Base-by-base conservation (phyloP, 2,888 invertebrate species). In the Odontothrips loti region DNA sequence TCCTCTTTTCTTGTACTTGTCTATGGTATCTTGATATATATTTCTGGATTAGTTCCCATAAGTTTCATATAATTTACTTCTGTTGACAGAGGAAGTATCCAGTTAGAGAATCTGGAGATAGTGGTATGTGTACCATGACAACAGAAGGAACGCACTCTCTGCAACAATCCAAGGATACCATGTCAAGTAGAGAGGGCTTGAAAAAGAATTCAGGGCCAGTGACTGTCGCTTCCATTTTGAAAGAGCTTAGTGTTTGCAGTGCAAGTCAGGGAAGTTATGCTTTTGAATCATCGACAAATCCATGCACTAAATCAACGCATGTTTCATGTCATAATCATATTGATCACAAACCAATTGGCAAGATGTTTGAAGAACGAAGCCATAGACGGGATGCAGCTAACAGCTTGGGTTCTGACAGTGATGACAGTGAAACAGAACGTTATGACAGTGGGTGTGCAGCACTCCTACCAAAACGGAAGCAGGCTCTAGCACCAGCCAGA, bases 61-160 rank as follows among this genome's bases (percentile, higher is more conserved):
- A 80, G 4, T 34, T 11, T 23, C 43, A 48, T 17, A 11, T 48
- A 80, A 34, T 23, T 80, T 34, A 58, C 63, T 80, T 80, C 51
- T 80, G 23, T 80, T 34, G 34, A 29, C 68, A 83, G 84, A 82
- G 78, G 58, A 82, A 75, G 68, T 75, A 75, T 27, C 68, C 68
- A 27, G 12, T 81, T 29, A 82, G 82, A 15, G 81, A 81, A 48
- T 82, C 81, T 15, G 82, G 82, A 80, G 86, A 86, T 82, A 86
- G 86, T 83, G 86, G 86, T 43, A 83, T 86, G 83, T 85, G 85
- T 75, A 86, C 86, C 20, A 85, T 75, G 68, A 75, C 68, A 6
- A 84, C 83, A 83, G 84, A 23, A 84, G 83, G 15, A 82, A 83
- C 10, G 80, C 68, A 75, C 12, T 75, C 68, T 27, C 68, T 75